Base-by-base conservation (phyloP, 53 echinoderm and acorn worm species). In the Antedon mediterranea region DNA sequence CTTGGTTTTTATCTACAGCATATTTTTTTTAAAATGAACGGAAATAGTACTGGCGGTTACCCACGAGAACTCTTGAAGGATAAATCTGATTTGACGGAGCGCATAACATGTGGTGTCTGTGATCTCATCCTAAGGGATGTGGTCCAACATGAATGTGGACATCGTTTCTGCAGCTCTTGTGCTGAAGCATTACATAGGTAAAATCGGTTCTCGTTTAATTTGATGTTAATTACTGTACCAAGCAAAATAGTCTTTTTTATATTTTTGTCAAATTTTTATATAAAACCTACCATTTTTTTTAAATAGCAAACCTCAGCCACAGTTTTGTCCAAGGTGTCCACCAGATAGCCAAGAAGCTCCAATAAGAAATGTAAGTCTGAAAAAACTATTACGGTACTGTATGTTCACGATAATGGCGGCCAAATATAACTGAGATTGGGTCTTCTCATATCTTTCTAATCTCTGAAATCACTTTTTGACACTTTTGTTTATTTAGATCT, bases 121-220 rank as follows among this genome's bases (percentile, higher is more conserved):
- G 3, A 32, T 32, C 43, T 81, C 76, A 73, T 87, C 4, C 76
- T 83, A 28, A 79, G 77, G 14, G 80, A 79, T 30, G 79, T 83
- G 6, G 80, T 87, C 15, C 87, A 87, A 77, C 79, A 73, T 76
- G 76, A 76, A 0, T 87, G 87, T 43, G 87, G 87, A 11, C 87
- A 87, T 73, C 80, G 83, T 5, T 87, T 83, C 42, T 87, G 87
- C 43, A 75, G 80, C 28, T 72, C 73, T 20, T 87, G 87, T 72
- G 79, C 83, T 37, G 72, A 83, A 37, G 73, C 73, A 76, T 7
- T 32, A 26, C 34, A 28, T 31, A 76, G 76, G 76, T 76, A 32
- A 73, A 37, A 6, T n/a, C n/a, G n/a, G n/a, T n/a, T n/a, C n/a
- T n/a, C n/a, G n/a, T n/a, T n/a, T n/a, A n/a, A n/a, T n/a, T n/a